A percentile compares a stretch with the other conserved stretches of the same genome.
These are phyloP conservation scores for Lagenorhynchus albirostris DNA, from an alignment of 2,113 vertebrate genomes.

Conservation along the genomic window DNA sequence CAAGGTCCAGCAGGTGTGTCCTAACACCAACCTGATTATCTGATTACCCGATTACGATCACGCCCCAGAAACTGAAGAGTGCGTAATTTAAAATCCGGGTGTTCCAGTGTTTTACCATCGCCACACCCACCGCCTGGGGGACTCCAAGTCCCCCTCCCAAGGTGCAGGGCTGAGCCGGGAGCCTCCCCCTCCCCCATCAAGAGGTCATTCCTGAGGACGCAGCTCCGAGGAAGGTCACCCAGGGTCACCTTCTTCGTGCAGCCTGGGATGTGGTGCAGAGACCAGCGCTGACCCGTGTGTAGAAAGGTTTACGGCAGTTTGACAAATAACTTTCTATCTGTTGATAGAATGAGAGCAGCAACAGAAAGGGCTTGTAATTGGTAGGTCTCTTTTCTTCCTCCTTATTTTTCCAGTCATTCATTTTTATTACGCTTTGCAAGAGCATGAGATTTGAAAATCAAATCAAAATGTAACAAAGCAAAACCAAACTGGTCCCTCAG, in stretches of 20 bases:
- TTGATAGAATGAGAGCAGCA: not conserved
- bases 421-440: not conserved
- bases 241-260: not conserved
- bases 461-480: not conserved
- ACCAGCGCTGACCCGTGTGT: fast-evolving
- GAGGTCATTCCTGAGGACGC: not conserved
- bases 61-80: not conserved
- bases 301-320: not conserved
- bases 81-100: not conserved
- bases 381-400: not conserved
- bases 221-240: not conserved
- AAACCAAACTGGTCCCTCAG: not conserved
- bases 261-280: not conserved
- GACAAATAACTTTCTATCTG: not conserved
- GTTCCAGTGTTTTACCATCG: fast-evolving
- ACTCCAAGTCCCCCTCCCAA: no score
- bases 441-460: not conserved
- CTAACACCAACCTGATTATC: fast-evolving
- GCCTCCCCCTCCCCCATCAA: not conserved
- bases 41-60: fast-evolving
- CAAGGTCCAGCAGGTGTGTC: fast-evolving
- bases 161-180: not conserved
- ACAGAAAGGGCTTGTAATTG: not conserved
- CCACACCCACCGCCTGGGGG: fast-evolving
- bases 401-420: not conserved